These are phyloP conservation scores for Plotosus lineatus DNA, from an alignment of 2,113 vertebrate genomes.

Conservation along the genomic window DNA sequence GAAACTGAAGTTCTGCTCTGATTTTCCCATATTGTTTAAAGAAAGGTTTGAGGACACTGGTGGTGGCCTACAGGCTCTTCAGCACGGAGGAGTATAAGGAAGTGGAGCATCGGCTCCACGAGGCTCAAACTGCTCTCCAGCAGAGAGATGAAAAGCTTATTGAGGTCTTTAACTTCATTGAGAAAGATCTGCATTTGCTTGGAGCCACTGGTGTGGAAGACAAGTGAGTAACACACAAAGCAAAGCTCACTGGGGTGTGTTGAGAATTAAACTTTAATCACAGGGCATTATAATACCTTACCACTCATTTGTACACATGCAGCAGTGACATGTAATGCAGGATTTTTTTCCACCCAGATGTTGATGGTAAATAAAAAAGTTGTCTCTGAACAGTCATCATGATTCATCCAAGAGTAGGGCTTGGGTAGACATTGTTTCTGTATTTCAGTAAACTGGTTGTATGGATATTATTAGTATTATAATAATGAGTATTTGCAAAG, in stretches of 20 bases:
- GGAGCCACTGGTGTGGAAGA: constrained; percentile 98
- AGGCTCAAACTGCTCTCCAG: constrained; percentile 90
- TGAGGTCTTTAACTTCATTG: constrained; percentile 85
- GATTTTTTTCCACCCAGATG: not conserved
- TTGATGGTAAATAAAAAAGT: not conserved
- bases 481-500: too few species aligned
- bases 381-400: not conserved
- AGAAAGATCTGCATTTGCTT: constrained; percentile 88
- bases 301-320: not conserved
- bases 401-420: not conserved
- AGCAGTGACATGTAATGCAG: not conserved
- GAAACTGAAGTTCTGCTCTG: not conserved
- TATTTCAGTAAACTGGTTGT: not conserved
- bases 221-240: constrained; percentile 74
- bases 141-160: constrained; percentile 86
- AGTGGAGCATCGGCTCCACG: constrained; percentile 78
- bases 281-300: not conserved
- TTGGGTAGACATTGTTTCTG: not conserved
- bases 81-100: constrained; percentile 83
- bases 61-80: constrained; percentile 88
- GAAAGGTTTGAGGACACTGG: constrained; percentile 95
- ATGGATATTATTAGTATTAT: too few species aligned
- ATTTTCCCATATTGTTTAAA: constrained; percentile 54
- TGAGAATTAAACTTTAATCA: constrained; percentile 9
- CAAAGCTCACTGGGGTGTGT: not conserved